Percentiles rank a stretch among this genome's conserved stretches.
These are phyloP conservation scores for Harpalus rubripes DNA, from an alignment of 2,888 invertebrate genomes.

Conservation along the genomic window DNA sequence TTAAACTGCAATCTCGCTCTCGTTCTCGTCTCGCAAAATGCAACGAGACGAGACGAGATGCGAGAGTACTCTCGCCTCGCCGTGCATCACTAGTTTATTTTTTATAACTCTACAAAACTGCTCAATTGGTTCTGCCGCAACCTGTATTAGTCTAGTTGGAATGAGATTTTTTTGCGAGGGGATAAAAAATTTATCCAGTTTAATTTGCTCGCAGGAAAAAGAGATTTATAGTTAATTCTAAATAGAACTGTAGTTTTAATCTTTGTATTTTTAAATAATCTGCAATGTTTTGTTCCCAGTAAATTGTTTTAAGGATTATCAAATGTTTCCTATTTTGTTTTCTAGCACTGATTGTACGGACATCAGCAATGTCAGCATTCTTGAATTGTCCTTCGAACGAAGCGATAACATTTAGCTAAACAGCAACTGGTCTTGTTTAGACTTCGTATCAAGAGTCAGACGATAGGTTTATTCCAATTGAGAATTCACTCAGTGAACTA, in stretches of 20 bases:
- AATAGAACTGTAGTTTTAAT: slow-evolving; percentile 52
- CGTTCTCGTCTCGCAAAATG: no score
- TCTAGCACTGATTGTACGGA: neutral
- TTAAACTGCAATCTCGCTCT: no score
- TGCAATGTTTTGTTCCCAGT: no score
- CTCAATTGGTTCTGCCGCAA: no score
- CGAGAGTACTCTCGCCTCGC: no score
- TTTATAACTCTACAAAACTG: no score
- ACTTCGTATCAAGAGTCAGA: neutral
- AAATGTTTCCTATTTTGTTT: neutral
- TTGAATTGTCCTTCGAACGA: slow-evolving; percentile 8
- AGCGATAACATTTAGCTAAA: slow-evolving; percentile 29
- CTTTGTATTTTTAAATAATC: neutral
- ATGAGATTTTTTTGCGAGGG: neutral
- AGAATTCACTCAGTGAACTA: slow-evolving; percentile 17
- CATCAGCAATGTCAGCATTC: slow-evolving; percentile 7
- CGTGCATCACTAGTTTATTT: no score
- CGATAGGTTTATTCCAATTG: slow-evolving; percentile 18
- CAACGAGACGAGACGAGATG: no score
- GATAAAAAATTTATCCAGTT: slow-evolving; percentile 11
- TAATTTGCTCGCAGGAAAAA: neutral
- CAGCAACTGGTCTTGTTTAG: slow-evolving; percentile 6
- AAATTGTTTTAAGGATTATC: no score
- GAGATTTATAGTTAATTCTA: slow-evolving; percentile 18
- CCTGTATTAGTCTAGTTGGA: neutral